Evolutionary conservation across 2,888 invertebrate species (phyloP), one percentile per base, ranked within the genome.

Genomic region (Chymomyza fuscimana): DNA sequence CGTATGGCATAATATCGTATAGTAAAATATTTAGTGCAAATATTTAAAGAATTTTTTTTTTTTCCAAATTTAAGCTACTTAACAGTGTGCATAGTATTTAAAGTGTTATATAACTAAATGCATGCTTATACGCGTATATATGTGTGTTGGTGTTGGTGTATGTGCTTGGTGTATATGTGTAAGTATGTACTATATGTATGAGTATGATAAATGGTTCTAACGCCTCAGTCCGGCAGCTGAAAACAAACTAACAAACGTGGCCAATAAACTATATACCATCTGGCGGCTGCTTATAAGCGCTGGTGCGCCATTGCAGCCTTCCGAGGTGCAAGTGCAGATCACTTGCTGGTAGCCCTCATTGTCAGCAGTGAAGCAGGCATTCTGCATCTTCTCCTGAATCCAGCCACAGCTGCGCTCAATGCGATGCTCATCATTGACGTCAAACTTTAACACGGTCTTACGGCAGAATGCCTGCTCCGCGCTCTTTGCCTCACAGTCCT

Each of bases 381-480:
- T 91, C 5, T 77, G 81, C 4, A 63, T 7, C 63, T 73, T 79
- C 68, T 86, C 84, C 67, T 67, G 56, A 4, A 89, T 72, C 94
- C 94, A 95, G 63, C 95, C 95, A 78, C 95, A 95, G 69, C 93
- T 92, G 10, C 95, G 92, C 2, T 93, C 92, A 15, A 94, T 91
- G 12, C 94, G 74, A 76, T 76, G 79, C 69, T 90, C 89, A 90
- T 93, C 92, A 88, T 65, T 84, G 0, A 83, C 77, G 0, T 89
- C 82, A 94, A 95, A 93, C 79, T 93, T 94, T 82, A 95, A 93
- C 0, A 93, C 92, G 56, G 95, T 94, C 91, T 95, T 96, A 67
- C 96, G 92, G 89, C 96, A 96, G 91, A 95, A 95, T 60, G 94
- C 93, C 69, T 80, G 85, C 1, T 80, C 74, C 60, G 94, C 74